A percentile compares a stretch with the other conserved stretches of the same genome.
Evolutionary conservation across 1,140 invertebrate genomes (phyloP).

Genomic region (Micrasema longulum): DNA sequence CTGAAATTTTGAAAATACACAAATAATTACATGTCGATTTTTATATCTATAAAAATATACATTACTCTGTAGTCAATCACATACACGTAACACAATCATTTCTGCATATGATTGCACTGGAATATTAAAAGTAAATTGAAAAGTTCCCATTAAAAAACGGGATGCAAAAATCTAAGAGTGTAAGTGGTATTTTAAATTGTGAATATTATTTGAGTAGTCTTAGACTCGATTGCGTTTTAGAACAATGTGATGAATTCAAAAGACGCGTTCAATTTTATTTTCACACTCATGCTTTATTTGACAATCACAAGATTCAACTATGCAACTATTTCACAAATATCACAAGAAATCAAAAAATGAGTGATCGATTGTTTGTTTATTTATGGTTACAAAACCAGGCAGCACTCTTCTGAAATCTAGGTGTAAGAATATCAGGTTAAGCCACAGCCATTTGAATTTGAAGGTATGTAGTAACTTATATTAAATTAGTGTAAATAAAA

Average conservation of each 20-base stretch:
- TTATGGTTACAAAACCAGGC: no score
- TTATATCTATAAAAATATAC: conserved; percentile 30
- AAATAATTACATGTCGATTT: not conserved
- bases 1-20: not conserved
- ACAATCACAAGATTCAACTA: not conserved
- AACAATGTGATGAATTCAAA: not conserved
- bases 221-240: not conserved
- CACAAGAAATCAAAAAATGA: conserved; percentile 1
- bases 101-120: not conserved
- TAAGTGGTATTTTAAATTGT: conserved; percentile 2
- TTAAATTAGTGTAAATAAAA: no score
- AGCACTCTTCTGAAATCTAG: no score
- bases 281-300: no score
- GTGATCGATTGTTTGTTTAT: no score
- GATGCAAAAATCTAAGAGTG: conserved; percentile 3
- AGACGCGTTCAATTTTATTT: not conserved
- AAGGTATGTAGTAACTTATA: no score
- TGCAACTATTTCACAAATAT: conserved; percentile 17
- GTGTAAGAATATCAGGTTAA: no score
- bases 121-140: not conserved
- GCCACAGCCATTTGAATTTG: no score
- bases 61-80: conserved; percentile 19
- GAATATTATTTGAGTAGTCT: conserved; percentile 11
- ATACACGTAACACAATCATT: not conserved
- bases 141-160: no score